Percentiles rank a stretch among this genome's conserved stretches.
Conservation (phyloP, 2,113 vertebrate genomes). For the Ginglymostoma cirratum region DNA sequence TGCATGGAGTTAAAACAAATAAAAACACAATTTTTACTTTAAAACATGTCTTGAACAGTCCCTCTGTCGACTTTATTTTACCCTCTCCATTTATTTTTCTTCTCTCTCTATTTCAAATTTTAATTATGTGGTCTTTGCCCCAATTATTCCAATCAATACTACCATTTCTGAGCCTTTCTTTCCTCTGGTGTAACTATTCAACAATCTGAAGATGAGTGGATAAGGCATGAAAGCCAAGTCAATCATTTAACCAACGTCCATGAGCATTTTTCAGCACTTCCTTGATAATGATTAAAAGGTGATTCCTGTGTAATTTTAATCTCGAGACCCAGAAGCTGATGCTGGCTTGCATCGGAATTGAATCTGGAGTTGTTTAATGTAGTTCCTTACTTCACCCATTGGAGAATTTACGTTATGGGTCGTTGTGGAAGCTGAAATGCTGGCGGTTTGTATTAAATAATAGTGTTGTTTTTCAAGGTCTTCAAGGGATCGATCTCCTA, state of each 20-base stretch:
- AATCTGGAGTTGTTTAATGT: not conserved
- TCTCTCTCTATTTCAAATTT: not conserved
- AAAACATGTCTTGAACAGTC: not conserved
- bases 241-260: not conserved
- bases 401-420: not conserved
- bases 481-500: constrained; percentile 73
- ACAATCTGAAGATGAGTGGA: not conserved
- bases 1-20: not conserved
- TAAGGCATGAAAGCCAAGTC: not conserved
- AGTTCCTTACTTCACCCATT: not conserved
- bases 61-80: not conserved
- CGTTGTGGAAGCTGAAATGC: not conserved
- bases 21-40: not conserved
- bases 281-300: not conserved
- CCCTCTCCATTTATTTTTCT: not conserved
- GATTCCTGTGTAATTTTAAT: not conserved
- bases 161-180: not conserved
- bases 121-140: not conserved
- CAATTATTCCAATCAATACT: not conserved
- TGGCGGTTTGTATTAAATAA: constrained; percentile 36
- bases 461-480: constrained; percentile 65
- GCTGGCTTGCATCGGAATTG: not conserved
- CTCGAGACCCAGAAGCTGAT: not conserved
- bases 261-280: not conserved
- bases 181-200: not conserved